Evolutionary conservation across 1,140 invertebrate genomes (phyloP), one percentile per base, ranked within the genome.

Genomic region (Cyclina sinensis): DNA sequence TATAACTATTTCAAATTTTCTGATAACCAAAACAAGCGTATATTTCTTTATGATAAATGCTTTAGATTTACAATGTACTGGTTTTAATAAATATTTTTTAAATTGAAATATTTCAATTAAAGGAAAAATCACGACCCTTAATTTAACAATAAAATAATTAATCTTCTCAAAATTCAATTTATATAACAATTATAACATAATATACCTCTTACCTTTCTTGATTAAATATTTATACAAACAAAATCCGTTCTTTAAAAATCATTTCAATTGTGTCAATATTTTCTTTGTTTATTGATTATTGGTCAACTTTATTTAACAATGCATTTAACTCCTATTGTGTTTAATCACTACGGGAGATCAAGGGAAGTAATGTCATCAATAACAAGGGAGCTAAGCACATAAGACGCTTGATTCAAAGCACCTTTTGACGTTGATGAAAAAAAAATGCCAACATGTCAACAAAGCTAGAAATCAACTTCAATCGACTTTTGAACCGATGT

Each of bases 381-480:
- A 59, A 32, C 39, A 73, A 80, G 81, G 73, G 43, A 86, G 39
- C 12, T 12, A 46, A 78, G 35, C 11, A 35, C 11, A 5, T 5
- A 5, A 30, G 11, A 16, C 24, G 30, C 59, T 54, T 54, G 59
- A 35, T 62, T 24, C 18, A 39, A 43, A 82, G 35, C 65, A 65
- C 37, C 30, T 76, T 16, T 14, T 88, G 1, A 82, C 4, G 3
- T 16, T 68, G 46, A 78, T 30, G n/a, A 59, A 54, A 76, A 70
- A 32, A 76, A 85, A 84, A 73, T 89, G 90, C 89, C 83, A 93
- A 86, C 85, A 94, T 94, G 93, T 91, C 91, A 30, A 93, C 95
- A 83, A 89, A 93, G 80, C 59, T 92, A 65, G 95, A 95, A 92
- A 94, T 94, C 76, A 95, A 95, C 92, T 95, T 95, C 79, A 94